Conservation (phyloP, 2,888 invertebrate genomes). For the Andrena bicolor region DNA sequence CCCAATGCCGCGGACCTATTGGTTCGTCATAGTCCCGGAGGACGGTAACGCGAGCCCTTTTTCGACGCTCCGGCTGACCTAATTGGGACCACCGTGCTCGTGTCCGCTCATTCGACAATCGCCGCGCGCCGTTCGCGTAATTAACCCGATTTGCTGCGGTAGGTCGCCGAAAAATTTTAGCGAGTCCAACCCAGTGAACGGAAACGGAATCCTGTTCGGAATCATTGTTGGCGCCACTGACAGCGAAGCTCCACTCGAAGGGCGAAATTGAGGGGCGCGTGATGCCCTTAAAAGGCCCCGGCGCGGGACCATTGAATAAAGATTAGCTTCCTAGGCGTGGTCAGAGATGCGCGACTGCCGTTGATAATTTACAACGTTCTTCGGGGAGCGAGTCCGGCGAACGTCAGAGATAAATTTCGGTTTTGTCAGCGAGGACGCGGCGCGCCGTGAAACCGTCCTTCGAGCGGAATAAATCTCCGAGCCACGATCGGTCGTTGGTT, state of each 20-base stretch:
- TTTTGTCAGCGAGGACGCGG: slow-evolving; percentile 48
- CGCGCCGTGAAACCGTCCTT: slow-evolving; percentile 39
- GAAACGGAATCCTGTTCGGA: neutral
- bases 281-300: slow-evolving; percentile 20
- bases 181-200: slow-evolving; percentile 7
- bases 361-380: slow-evolving; percentile 37
- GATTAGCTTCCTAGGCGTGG: slow-evolving; percentile 19
- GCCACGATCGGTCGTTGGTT: slow-evolving; percentile 43
- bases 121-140: slow-evolving; percentile 58
- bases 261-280: neutral
- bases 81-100: slow-evolving; percentile 81
- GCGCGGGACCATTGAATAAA: slow-evolving; percentile 27
- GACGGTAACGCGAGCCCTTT: slow-evolving; percentile 76
- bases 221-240: neutral
- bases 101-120: slow-evolving; percentile 63
- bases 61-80: slow-evolving; percentile 77
- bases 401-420: slow-evolving; percentile 45
- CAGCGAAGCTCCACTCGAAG: neutral
- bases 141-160: slow-evolving; percentile 74
- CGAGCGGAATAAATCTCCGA: slow-evolving; percentile 46
- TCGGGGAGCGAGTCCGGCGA: slow-evolving; percentile 17
- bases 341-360: neutral
- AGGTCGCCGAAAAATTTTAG: slow-evolving; percentile 64
- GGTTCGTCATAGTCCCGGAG: slow-evolving; percentile 60
- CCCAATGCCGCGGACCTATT: slow-evolving; percentile 22